Percentiles rank a stretch among this genome's conserved stretches.
These are phyloP conservation scores for Anastrepha ludens DNA, from an alignment of 1,140 invertebrate species.

Conservation along the genomic window DNA sequence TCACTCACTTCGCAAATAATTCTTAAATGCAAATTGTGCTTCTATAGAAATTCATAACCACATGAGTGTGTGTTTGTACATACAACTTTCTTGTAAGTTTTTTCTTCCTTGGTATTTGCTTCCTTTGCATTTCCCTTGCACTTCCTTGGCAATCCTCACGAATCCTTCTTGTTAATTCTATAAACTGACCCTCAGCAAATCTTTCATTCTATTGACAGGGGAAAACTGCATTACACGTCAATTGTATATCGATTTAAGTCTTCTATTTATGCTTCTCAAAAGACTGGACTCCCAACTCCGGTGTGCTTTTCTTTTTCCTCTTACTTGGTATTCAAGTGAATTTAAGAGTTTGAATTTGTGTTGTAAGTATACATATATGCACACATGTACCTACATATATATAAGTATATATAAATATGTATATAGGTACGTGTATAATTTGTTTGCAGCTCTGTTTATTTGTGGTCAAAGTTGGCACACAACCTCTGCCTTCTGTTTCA, in stretches of 20 bases:
- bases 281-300: background rate
- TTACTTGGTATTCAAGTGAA: background rate
- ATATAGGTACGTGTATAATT: background rate
- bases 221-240: background rate
- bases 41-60: background rate
- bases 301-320: background rate
- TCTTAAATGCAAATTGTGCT: background rate
- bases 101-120: background rate
- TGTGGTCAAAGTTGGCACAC: background rate
- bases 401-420: background rate
- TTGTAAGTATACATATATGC: background rate
- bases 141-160: background rate
- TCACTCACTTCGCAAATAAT: too few relatives aligned
- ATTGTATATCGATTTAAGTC: conserved; percentile 28
- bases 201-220: background rate
- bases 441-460: conserved; percentile 27
- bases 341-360: background rate
- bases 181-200: conserved; percentile 13
- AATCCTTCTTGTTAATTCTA: background rate
- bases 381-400: background rate
- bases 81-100: background rate
- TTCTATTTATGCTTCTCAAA: conserved; percentile 6
- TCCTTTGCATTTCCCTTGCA: background rate
- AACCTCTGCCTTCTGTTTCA: background rate
- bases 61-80: background rate